Conservation (phyloP, 2,888 invertebrate genomes). For the Plagodis dolabraria region DNA sequence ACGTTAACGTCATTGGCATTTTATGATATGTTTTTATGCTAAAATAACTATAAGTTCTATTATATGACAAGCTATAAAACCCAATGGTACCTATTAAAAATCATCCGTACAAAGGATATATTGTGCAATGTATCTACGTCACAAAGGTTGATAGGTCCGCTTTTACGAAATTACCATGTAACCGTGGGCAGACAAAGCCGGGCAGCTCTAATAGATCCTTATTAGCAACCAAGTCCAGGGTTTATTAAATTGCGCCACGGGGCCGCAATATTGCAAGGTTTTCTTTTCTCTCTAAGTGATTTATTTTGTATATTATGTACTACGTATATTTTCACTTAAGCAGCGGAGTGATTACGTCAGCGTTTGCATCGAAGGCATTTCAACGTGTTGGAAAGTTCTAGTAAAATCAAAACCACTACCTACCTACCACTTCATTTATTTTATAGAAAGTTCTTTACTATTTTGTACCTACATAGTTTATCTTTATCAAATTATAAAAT, state of each 20-base stretch:
- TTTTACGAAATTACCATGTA: slow-evolving; percentile 9
- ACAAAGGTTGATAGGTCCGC: slow-evolving; percentile 5
- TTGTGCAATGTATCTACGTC: slow-evolving; percentile 3
- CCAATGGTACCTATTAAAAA: background rate
- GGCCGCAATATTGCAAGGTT: slow-evolving; percentile 30
- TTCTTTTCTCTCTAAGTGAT: slow-evolving; percentile 25
- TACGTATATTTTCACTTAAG: slow-evolving; percentile 21
- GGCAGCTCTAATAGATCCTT: slow-evolving; percentile 27
- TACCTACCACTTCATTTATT: too few species aligned
- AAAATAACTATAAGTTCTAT: too few species aligned
- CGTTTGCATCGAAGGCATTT: slow-evolving; percentile 2
- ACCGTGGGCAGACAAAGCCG: slow-evolving; percentile 27
- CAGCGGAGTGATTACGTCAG: slow-evolving; percentile 4
- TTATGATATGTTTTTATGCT: too few species aligned
- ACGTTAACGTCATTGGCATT: too few species aligned
- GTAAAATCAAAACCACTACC: too few species aligned
- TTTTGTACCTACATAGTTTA: too few species aligned
- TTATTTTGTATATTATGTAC: slow-evolving; percentile 18
- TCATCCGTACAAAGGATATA: background rate
- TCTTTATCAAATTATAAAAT: too few species aligned
- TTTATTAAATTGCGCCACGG: slow-evolving; percentile 34
- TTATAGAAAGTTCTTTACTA: too few species aligned
- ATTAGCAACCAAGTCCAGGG: slow-evolving; percentile 35
- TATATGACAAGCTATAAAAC: too few species aligned
- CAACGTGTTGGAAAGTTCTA: too few species aligned